phyloP scores from a whole-genome alignment of 2,888 invertebrate genomes.

The Mystacides longicornis region DNA sequence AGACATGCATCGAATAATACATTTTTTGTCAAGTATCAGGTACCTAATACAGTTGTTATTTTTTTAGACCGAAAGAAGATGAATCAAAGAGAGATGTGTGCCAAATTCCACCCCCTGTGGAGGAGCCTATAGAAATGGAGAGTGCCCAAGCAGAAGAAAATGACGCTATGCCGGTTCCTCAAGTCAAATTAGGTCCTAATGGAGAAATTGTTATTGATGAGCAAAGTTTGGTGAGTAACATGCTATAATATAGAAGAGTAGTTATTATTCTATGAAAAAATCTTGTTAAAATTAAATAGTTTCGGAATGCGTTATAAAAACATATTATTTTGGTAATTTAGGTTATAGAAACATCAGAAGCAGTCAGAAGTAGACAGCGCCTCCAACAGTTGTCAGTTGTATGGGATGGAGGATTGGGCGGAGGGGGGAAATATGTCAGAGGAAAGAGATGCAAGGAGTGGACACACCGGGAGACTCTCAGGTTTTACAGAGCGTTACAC shows the following conservation, averaged over 20 bases:
- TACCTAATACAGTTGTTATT: background rate
- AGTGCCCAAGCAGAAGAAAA: constrained; percentile 27
- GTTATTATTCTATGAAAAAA: background rate
- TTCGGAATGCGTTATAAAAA: background rate
- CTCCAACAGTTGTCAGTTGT: constrained; percentile 59
- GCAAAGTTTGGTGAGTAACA: constrained; percentile 58
- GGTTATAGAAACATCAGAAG: constrained; percentile 65
- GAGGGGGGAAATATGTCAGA: constrained; percentile 59
- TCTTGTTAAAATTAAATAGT: background rate
- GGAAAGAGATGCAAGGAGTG: constrained; percentile 65
- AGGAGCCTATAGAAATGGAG: background rate
- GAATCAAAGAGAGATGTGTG: constrained; percentile 36
- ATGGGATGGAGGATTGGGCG: constrained; percentile 53
- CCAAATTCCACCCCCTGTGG: constrained; percentile 3
- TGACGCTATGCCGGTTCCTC: constrained; percentile 61
- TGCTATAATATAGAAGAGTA: background rate
- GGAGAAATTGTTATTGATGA: constrained; percentile 82
- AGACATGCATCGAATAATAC: background rate
- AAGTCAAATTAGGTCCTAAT: constrained; percentile 78
- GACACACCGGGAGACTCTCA: constrained; percentile 72
- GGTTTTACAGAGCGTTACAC: constrained; percentile 85
- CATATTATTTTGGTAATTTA: background rate
- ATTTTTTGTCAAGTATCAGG: too few relatives aligned
- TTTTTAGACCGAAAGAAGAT: constrained; percentile 38
- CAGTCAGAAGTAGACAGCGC: constrained; percentile 53